Evolutionary conservation across 2,888 invertebrate species (phyloP).

Genomic region (Orchestes rusci): DNA sequence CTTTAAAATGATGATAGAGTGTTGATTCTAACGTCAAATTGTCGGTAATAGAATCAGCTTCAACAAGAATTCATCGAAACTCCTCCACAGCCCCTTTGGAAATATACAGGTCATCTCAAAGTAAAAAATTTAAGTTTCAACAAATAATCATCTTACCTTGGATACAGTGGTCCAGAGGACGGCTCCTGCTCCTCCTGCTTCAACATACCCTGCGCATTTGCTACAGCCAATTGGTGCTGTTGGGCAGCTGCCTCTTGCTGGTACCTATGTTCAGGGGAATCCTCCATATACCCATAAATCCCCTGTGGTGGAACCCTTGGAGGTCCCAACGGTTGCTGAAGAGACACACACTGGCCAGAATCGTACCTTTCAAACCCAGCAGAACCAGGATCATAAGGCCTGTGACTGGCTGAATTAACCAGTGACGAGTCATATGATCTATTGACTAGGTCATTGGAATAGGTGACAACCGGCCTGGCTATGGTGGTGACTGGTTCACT

Average conservation of each 20-base stretch:
- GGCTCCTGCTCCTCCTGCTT: constrained; percentile 65
- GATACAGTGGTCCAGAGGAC: constrained; percentile 66
- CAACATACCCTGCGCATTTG: constrained; percentile 55
- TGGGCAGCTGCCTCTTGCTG: constrained; percentile 42
- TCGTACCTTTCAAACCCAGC: constrained; percentile 47
- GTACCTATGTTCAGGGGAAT: constrained; percentile 52
- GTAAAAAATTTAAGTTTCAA: too few relatives aligned
- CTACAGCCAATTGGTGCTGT: constrained; percentile 49
- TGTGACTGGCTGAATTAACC: constrained; percentile 48
- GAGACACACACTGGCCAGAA: constrained; percentile 41
- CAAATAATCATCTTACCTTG: constrained; percentile 49
- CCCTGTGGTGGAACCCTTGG: constrained; percentile 48
- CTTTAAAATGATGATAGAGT: too few relatives aligned
- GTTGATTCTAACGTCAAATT: too few relatives aligned
- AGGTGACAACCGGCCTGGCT: constrained; percentile 52
- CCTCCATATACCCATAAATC: constrained; percentile 57
- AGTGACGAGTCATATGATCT: constrained; percentile 47
- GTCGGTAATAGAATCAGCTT: too few relatives aligned
- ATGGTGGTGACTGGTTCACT: constrained; percentile 53
- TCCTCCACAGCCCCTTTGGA: too few relatives aligned
- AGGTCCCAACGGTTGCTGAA: constrained; percentile 45
- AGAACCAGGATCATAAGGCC: constrained; percentile 51
- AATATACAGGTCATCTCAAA: too few relatives aligned
- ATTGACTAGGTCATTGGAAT: constrained; percentile 49
- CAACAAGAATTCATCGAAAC: too few relatives aligned